These are phyloP conservation scores for Caranx ignobilis DNA, from an alignment of 2,113 vertebrate species.

Conservation along the genomic window DNA sequence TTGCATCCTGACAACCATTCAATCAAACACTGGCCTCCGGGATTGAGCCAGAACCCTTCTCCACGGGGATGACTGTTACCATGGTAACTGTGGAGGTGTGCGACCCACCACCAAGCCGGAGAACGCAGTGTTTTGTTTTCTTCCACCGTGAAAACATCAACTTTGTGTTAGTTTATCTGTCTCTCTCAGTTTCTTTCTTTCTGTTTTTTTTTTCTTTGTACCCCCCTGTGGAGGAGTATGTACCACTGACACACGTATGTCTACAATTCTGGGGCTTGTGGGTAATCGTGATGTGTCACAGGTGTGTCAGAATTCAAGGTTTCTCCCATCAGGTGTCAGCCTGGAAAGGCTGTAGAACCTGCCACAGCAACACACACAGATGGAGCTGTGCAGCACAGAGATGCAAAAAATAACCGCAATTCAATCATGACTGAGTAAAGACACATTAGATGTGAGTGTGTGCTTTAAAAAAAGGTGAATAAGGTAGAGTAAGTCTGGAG, in stretches of 20 bases:
- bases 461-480: background rate
- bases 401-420: background rate
- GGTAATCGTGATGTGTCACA: slow-evolving; percentile 52
- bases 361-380: background rate
- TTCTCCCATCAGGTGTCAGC: slow-evolving; percentile 25
- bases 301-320: slow-evolving; percentile 45
- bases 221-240: background rate
- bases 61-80: slow-evolving; percentile 69
- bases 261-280: slow-evolving; percentile 17
- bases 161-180: slow-evolving; percentile 48
- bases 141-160: slow-evolving; percentile 44
- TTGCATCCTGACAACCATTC: slow-evolving; percentile 73
- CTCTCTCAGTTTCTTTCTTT: slow-evolving; percentile 2
- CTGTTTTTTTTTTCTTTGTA: background rate
- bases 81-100: slow-evolving; percentile 72
- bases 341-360: slow-evolving; percentile 17
- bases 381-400: background rate
- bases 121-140: slow-evolving; percentile 52
- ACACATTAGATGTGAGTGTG: background rate
- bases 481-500: background rate
- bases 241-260: background rate
- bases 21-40: slow-evolving; percentile 70
- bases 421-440: background rate
- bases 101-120: slow-evolving; percentile 58
- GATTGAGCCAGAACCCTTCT: slow-evolving; percentile 62